phyloP scores from a whole-genome alignment of 2,888 invertebrate species.

The Teleiodes luculella region DNA sequence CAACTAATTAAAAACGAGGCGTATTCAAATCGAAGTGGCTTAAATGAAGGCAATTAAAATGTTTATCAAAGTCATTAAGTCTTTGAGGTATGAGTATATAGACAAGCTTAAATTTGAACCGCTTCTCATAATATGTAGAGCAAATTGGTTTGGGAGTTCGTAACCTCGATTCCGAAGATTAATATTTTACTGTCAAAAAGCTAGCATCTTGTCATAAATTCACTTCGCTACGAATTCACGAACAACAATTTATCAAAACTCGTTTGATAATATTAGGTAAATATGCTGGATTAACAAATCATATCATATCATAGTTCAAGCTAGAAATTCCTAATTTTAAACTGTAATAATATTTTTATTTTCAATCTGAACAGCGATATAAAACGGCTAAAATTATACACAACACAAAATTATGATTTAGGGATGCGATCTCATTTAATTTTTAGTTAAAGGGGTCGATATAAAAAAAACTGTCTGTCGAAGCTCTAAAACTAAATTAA shows the following conservation, averaged over 20 bases:
- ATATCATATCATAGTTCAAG: not conserved
- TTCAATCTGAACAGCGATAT: no score
- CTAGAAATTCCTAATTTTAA: no score
- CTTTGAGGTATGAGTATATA: not conserved
- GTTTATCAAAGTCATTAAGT: constrained; percentile 5
- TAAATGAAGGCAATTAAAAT: not conserved
- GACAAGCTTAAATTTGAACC: not conserved
- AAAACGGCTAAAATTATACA: no score
- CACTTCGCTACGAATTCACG: not conserved
- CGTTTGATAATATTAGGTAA: constrained; percentile 5
- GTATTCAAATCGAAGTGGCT: not conserved
- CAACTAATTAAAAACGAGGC: not conserved
- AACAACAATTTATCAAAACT: constrained; percentile 8
- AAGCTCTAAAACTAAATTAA: no score
- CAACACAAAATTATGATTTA: no score
- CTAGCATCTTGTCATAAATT: constrained; percentile 22
- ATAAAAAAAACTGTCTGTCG: no score
- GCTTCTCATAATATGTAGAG: not conserved
- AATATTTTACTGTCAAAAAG: constrained; percentile 21
- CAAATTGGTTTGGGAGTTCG: constrained; percentile 5
- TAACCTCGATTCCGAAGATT: constrained; percentile 15
- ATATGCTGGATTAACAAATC: constrained; percentile 8
- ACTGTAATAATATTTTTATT: no score
- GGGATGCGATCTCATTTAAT: no score
- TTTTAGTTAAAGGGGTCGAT: no score